Conservation (phyloP, 1,140 invertebrate species). For the Orchestia grillus region DNA sequence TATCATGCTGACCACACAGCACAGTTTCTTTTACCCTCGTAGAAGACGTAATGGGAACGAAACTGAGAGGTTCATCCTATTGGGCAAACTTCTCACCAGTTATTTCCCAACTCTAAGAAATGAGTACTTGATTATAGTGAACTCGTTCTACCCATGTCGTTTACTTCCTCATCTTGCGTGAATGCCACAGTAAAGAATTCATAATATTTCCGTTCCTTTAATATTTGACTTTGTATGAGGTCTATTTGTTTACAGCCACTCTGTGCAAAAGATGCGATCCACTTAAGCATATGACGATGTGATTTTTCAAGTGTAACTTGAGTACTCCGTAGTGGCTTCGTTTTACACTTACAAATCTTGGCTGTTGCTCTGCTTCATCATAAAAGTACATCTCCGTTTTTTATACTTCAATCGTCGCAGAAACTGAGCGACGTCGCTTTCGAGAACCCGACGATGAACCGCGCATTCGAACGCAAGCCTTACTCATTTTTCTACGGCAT, state of each 20-base stretch:
- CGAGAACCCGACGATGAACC: slow-evolving; percentile 87
- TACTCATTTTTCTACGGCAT: slow-evolving; percentile 92
- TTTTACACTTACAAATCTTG: background rate
- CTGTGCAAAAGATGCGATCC: background rate
- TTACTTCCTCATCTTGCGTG: background rate
- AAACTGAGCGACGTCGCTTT: slow-evolving; percentile 58
- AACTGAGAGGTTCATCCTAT: too few species aligned
- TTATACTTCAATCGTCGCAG: background rate
- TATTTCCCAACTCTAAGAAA: too few species aligned
- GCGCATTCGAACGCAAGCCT: slow-evolving; percentile 77
- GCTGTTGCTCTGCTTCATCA: background rate
- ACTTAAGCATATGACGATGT: background rate
- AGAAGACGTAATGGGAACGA: too few species aligned
- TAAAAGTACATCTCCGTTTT: background rate
- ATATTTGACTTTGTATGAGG: background rate
- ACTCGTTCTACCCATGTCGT: background rate
- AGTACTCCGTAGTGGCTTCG: background rate
- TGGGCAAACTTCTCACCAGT: too few species aligned
- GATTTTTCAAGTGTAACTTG: background rate
- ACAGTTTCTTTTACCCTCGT: too few species aligned
- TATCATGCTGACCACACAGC: too few species aligned
- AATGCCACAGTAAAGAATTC: background rate
- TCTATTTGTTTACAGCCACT: background rate
- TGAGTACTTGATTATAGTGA: background rate
- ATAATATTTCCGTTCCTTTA: background rate